Evolutionary conservation across 1,140 invertebrate species (phyloP).

Genomic region (Brachionus asplanchnoidis): DNA sequence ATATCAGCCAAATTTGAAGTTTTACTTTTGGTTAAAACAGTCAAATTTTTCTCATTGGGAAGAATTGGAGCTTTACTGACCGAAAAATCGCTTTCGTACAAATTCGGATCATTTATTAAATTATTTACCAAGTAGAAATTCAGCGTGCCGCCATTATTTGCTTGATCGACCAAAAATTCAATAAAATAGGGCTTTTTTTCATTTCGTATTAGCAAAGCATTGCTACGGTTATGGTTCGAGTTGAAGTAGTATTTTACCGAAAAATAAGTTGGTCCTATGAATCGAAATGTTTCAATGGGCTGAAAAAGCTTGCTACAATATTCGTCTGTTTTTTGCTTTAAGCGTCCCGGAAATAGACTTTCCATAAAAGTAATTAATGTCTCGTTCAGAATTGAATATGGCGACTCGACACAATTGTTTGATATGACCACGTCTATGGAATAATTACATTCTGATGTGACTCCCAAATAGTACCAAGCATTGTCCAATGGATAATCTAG

Average conservation of each 20-base stretch:
- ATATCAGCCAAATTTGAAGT: background rate
- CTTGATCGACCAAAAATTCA: constrained; percentile 28
- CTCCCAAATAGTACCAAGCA: constrained; percentile 20
- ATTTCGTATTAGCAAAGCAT: constrained; percentile 28
- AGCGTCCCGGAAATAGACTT: background rate
- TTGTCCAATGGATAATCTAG: background rate
- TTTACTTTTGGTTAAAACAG: background rate
- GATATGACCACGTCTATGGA: background rate
- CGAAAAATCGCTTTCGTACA: background rate
- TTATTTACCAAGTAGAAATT: constrained; percentile 32
- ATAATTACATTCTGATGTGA: constrained; percentile 32
- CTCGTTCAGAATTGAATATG: background rate
- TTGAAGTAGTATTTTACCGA: constrained; percentile 40
- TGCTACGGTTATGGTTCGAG: constrained; percentile 36
- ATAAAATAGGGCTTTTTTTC: constrained; percentile 41
- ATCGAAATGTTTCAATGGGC: constrained; percentile 36
- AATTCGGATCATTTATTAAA: constrained; percentile 16
- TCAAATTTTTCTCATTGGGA: background rate
- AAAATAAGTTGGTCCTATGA: constrained; percentile 37
- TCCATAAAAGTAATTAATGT: background rate
- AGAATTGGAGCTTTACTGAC: background rate
- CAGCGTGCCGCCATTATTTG: constrained; percentile 31
- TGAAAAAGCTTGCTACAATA: constrained; percentile 2
- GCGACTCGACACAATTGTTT: background rate
- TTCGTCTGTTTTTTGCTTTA: constrained; percentile 1